These are phyloP conservation scores for Notoglanidium macrostoma DNA, from an alignment of 2,797 vertebrate genomes.

Conservation along the genomic window DNA sequence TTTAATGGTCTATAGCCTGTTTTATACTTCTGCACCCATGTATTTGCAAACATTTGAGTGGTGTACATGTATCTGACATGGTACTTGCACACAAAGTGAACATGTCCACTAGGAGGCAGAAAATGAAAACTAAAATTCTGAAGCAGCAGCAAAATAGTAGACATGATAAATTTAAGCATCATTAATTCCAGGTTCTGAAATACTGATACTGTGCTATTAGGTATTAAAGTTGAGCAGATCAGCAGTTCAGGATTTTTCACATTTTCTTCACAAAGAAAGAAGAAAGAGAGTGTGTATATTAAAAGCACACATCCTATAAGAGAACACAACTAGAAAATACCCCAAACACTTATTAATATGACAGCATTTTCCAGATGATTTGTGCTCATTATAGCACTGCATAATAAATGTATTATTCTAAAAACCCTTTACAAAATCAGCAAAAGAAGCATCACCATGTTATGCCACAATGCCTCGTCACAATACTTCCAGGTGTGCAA, in stretches of 20 bases:
- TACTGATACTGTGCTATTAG: not conserved
- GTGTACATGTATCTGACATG: not conserved
- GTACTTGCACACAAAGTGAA: not conserved
- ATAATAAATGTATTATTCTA: not conserved
- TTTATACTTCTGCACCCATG: not conserved
- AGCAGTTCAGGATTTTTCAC: not conserved
- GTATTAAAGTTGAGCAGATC: not conserved
- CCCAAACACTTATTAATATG: not conserved
- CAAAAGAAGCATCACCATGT: not conserved
- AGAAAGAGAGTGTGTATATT: not conserved
- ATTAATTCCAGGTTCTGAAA: not conserved
- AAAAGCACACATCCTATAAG: not conserved
- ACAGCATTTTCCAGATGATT: not conserved
- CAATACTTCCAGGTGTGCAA: not conserved
- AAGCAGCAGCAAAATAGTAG: not conserved
- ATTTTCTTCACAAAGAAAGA: not conserved
- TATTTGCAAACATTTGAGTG: not conserved
- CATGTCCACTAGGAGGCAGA: not conserved
- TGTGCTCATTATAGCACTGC: not conserved
- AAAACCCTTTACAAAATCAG: not conserved
- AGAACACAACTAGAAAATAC: not conserved
- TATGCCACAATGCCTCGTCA: not conserved
- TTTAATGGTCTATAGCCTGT: not conserved
- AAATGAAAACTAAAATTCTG: not conserved
- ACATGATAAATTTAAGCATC: not conserved